These are phyloP conservation scores for Torymus aiolomorphi DNA, from an alignment of 2,888 invertebrate genomes.

Conservation along the genomic window DNA sequence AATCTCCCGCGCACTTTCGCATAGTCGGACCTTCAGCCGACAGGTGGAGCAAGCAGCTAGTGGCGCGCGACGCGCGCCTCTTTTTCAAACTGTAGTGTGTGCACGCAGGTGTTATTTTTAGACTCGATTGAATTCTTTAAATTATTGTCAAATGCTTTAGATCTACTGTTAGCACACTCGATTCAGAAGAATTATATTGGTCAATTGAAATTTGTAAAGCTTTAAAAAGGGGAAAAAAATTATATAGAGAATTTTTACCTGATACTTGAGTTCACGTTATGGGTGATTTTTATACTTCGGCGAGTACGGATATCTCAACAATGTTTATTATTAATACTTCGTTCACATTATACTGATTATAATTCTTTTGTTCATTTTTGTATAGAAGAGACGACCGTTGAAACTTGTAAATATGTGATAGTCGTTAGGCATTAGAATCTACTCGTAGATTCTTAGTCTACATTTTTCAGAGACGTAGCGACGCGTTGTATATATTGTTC, in stretches of 20 bases:
- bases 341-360: slow-evolving; percentile 26
- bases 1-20: slow-evolving; percentile 18
- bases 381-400: slow-evolving; percentile 40
- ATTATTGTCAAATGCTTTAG: too few species aligned
- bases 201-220: background rate
- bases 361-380: slow-evolving; percentile 40
- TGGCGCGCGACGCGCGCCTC: slow-evolving; percentile 19
- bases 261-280: slow-evolving; percentile 34
- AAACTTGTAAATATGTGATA: slow-evolving; percentile 57
- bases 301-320: slow-evolving; percentile 40
- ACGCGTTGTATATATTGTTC: slow-evolving; percentile 50
- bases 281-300: slow-evolving; percentile 37
- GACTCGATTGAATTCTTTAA: too few species aligned
- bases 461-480: slow-evolving; percentile 33
- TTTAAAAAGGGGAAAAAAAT: slow-evolving; percentile 40
- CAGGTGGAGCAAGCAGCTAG: slow-evolving; percentile 21
- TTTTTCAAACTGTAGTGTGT: slow-evolving; percentile 6
- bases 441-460: slow-evolving; percentile 63
- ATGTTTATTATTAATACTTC: slow-evolving; percentile 25
- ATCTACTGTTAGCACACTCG: background rate
- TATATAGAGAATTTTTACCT: slow-evolving; percentile 31
- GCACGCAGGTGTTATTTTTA: too few species aligned
- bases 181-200: slow-evolving; percentile 19
- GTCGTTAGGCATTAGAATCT: slow-evolving; percentile 63
- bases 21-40: background rate